Evolutionary conservation across 2,797 vertebrate genomes (phyloP), one percentile per base, ranked within the genome.

Genomic region (Periophthalmus magnuspinnatus): DNA sequence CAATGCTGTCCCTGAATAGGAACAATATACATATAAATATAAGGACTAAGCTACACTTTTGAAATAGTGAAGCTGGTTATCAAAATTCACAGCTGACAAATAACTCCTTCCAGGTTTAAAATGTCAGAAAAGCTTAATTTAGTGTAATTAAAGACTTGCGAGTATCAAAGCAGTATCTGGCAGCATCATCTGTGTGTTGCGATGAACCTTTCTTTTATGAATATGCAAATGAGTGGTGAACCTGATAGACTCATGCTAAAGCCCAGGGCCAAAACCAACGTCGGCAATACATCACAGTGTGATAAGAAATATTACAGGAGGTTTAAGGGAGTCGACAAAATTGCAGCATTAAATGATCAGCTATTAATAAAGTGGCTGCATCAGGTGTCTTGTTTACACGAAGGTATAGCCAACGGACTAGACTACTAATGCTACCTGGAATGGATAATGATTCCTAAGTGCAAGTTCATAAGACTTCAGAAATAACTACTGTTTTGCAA

Each of bases 211-310:
- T 63, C 72, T 56, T 76, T 86, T 79, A 85, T 89, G 77, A 88
- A 88, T 90, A 87, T 90, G 79, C 54, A 86, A 86, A 89, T 79
- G 70, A 71, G 65, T 59, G 61, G 70, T 78, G 76, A 87, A 88
- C 80, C 75, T 81, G 80, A 75, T 81, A 79, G 64, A 84, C 79
- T 78, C 67, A 75, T 79, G 78, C 73, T 77, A 72, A 86, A 81
- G 78, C 81, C 34, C 17, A 61, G 36, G 79, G 78, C 82, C 71
- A 84, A 78, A 78, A 70, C 70, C 77, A 85, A 65, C 41, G 41
- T 65, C 69, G 33, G 65, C 72, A 77, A 84, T 88, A 77, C 80
- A 89, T 84, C 75, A 74, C 63, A 79, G 74, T 78, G 74, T 6
- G 72, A 88, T 84, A 83, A 86, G 75, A 77, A 83, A 81, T 79